These are phyloP conservation scores for Monochamus alternatus DNA, from an alignment of 2,888 invertebrate genomes.

Conservation along the genomic window DNA sequence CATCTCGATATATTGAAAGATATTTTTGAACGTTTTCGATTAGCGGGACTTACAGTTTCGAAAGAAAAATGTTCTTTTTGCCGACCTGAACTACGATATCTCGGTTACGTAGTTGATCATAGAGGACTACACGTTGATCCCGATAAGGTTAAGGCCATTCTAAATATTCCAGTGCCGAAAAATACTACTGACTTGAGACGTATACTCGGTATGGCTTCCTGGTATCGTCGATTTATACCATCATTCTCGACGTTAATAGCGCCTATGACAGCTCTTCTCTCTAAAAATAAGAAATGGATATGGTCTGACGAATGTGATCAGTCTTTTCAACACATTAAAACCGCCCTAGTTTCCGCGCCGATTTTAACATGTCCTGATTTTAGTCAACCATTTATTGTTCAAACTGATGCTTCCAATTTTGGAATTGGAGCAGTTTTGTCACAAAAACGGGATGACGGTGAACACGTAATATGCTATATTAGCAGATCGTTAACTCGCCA, in stretches of 20 bases:
- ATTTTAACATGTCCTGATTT: constrained; percentile 3
- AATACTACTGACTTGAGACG: neutral
- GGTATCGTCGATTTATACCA: neutral
- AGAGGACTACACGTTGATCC: neutral
- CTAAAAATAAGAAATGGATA: constrained; percentile 1
- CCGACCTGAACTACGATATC: constrained; percentile 41
- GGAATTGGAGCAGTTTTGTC: neutral
- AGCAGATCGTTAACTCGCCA: neutral
- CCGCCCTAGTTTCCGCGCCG: neutral
- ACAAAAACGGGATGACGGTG: neutral
- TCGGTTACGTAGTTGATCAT: neutral
- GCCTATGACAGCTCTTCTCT: neutral
- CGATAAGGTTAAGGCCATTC: neutral
- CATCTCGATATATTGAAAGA: neutral
- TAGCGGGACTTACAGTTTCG: neutral
- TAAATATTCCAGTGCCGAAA: neutral
- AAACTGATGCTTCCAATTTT: too few relatives aligned
- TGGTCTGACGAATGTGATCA: neutral
- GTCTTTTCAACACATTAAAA: neutral
- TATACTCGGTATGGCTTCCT: neutral
- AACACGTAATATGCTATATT: neutral
- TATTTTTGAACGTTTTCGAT: too few relatives aligned
- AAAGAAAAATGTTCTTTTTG: neutral
- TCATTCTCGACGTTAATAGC: neutral
- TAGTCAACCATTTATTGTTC: neutral